These are phyloP conservation scores for Bombus sibiricus DNA, from an alignment of 1,140 invertebrate species.

Conservation along the genomic window DNA sequence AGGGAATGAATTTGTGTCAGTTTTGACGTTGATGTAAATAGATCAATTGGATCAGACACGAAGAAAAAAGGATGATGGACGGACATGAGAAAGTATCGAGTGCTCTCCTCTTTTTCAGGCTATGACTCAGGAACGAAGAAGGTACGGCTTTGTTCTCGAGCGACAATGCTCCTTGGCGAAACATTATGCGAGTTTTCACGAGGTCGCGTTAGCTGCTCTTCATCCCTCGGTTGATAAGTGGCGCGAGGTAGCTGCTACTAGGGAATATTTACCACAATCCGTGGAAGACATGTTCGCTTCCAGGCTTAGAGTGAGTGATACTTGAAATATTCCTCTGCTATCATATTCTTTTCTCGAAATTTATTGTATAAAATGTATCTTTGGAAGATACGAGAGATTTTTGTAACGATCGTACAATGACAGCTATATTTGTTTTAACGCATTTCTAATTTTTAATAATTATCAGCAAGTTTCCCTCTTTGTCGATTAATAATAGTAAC, in stretches of 20 bases:
- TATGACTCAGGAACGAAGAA: constrained; percentile 95
- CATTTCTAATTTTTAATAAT: background rate
- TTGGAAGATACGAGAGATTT: background rate
- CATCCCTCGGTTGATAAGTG: constrained; percentile 93
- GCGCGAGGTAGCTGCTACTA: constrained; percentile 92
- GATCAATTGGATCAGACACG: background rate
- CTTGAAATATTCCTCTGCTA: background rate
- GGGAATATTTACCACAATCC: constrained; percentile 91
- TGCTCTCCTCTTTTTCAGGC: constrained; percentile 85
- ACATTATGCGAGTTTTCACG: constrained; percentile 94
- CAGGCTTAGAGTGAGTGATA: constrained; percentile 85
- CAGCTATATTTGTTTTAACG: background rate
- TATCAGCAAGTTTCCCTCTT: background rate
- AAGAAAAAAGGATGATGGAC: background rate
- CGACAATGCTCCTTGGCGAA: constrained; percentile 95
- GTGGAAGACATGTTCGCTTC: constrained; percentile 91
- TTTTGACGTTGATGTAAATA: background rate
- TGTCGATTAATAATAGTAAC: background rate
- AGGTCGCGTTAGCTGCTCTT: constrained; percentile 89
- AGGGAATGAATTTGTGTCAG: background rate
- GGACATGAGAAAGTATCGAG: background rate
- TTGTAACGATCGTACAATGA: background rate
- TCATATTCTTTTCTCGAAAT: background rate
- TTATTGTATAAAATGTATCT: background rate
- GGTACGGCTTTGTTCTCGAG: constrained; percentile 96